Conservation (phyloP, 2,113 vertebrate genomes). For the Sclerurus mexicanus region DNA sequence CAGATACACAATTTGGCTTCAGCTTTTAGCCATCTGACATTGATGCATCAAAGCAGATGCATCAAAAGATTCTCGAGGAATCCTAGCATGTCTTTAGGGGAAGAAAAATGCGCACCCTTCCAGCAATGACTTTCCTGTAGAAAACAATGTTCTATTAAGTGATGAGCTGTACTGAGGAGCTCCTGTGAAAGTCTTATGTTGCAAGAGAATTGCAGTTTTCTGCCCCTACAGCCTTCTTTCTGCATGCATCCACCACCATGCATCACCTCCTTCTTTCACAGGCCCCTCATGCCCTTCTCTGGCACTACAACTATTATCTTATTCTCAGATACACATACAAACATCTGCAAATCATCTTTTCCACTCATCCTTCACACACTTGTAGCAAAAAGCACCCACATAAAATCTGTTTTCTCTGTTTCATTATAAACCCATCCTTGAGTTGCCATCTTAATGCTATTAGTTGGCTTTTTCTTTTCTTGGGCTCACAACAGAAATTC, state of each 20-base stretch:
- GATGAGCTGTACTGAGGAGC: not conserved
- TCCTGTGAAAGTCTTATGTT: not conserved
- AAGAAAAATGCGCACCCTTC: not conserved
- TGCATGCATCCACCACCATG: fast-evolving
- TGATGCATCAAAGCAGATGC: not conserved
- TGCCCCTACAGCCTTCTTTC: not conserved
- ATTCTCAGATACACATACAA: not conserved
- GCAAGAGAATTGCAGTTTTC: not conserved
- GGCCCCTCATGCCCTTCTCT: not conserved
- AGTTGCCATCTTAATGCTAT: fast-evolving
- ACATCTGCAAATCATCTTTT: not conserved
- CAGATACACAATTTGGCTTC: not conserved
- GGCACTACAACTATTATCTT: not conserved
- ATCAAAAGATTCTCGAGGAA: not conserved
- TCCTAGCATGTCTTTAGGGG: not conserved
- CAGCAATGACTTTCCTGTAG: not conserved
- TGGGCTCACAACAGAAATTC: not conserved
- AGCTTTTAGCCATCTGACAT: not conserved
- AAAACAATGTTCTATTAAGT: not conserved
- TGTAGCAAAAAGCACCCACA: not conserved
- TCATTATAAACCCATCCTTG: not conserved
- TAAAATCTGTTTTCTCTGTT: not conserved
- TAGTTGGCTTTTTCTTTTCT: not conserved
- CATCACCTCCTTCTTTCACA: not conserved
- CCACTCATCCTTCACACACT: not conserved